phyloP scores from a whole-genome alignment of 2,888 invertebrate genomes.

The Agonum fuliginosum region DNA sequence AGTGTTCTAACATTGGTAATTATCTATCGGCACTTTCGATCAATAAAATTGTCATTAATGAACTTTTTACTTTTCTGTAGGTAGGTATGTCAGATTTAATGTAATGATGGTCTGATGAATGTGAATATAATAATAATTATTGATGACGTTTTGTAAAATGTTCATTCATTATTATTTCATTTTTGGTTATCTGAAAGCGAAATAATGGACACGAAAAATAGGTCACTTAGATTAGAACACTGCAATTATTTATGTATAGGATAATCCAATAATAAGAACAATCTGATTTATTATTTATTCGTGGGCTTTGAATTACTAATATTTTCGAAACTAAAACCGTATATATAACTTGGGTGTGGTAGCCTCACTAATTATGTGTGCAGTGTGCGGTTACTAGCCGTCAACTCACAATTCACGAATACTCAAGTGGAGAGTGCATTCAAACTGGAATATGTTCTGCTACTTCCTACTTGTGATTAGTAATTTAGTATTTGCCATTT shows the following conservation, averaged over 20 bases:
- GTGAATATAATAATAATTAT: constrained; percentile 27
- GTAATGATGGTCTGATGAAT: constrained; percentile 1
- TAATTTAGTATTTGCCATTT: no score
- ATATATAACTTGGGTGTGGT: no score
- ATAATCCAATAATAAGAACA: not conserved
- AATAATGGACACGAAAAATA: not conserved
- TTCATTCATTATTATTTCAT: constrained; percentile 15
- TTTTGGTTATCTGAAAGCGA: not conserved
- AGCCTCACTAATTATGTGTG: no score
- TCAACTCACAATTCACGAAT: no score
- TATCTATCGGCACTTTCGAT: constrained; percentile 6
- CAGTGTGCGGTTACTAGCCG: no score
- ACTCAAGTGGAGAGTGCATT: no score
- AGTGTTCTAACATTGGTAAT: not conserved
- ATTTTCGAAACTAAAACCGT: not conserved
- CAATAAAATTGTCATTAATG: constrained; percentile 31
- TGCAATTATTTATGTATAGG: not conserved
- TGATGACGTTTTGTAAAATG: constrained; percentile 22
- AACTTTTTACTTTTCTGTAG: constrained; percentile 7
- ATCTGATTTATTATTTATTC: no score
- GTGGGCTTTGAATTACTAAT: no score
- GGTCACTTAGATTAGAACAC: no score
- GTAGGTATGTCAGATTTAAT: not conserved
- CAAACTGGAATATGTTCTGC: no score
- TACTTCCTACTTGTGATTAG: no score